These are phyloP conservation scores for Neoseiulus cucumeris DNA, from an alignment of 1,140 invertebrate genomes.

Conservation along the genomic window DNA sequence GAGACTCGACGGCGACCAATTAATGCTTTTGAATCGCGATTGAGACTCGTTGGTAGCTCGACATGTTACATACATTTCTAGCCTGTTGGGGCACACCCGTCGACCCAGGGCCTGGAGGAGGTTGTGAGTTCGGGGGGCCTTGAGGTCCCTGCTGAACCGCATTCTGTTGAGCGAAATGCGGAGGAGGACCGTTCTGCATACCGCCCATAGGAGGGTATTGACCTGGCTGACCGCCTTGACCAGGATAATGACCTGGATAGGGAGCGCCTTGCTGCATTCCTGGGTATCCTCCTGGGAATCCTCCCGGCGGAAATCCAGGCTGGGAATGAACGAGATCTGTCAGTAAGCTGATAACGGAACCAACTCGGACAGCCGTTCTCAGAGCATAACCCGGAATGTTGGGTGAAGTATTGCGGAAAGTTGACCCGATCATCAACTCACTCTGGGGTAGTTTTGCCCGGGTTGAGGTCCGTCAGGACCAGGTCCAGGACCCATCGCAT, in stretches of 20 bases:
- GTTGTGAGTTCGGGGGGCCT: slow-evolving; percentile 12
- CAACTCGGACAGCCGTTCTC: slow-evolving; percentile 21
- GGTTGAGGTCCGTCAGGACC: not conserved
- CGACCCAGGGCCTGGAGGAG: slow-evolving; percentile 21
- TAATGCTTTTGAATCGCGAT: no score
- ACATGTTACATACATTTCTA: no score
- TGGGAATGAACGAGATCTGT: slow-evolving; percentile 18
- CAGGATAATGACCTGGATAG: slow-evolving; percentile 13
- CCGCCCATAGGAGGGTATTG: slow-evolving; percentile 11
- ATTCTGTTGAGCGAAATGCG: slow-evolving; percentile 12
- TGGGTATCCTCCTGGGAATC: slow-evolving; percentile 7
- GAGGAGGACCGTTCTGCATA: slow-evolving; percentile 20
- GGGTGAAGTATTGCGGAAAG: no score
- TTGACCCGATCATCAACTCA: no score
- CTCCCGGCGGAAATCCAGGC: not conserved
- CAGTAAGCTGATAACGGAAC: slow-evolving; percentile 17
- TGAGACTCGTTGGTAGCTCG: no score
- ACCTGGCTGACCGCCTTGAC: slow-evolving; percentile 18
- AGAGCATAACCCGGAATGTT: slow-evolving; percentile 24
- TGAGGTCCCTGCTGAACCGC: not conserved
- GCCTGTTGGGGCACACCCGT: no score
- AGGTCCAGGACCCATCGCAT: not conserved
- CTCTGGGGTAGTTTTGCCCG: not conserved
- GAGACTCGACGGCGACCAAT: no score
- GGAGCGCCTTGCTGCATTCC: slow-evolving; percentile 13